phyloP scores from a whole-genome alignment of 2,113 vertebrate genomes.

The Hepsetus odoe region DNA sequence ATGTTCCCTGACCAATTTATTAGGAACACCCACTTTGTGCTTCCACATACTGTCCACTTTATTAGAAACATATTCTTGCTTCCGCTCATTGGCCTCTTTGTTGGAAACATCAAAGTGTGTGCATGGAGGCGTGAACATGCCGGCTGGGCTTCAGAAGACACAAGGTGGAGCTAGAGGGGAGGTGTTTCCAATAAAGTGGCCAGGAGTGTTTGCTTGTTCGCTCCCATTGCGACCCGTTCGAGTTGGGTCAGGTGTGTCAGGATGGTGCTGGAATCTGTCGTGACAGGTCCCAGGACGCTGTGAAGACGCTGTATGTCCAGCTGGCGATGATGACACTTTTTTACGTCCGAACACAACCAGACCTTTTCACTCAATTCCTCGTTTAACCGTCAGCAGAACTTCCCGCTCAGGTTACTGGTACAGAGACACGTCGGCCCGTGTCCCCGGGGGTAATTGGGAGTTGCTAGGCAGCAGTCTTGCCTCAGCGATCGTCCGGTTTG shows the following conservation, averaged over 20 bases:
- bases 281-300: too few relatives aligned
- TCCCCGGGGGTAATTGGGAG: conserved; percentile 20
- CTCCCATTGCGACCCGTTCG: neutral
- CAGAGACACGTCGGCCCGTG: conserved; percentile 2
- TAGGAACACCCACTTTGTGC: neutral
- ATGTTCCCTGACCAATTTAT: neutral
- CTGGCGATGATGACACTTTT: conserved; percentile 14
- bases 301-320: neutral
- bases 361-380: conserved; percentile 24
- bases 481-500: neutral
- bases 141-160: too few relatives aligned
- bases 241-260: neutral
- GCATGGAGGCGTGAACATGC: too few relatives aligned
- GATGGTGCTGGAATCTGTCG: too few relatives aligned
- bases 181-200: neutral
- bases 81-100: neutral
- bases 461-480: conserved; percentile 38
- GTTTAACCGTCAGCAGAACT: conserved; percentile 16
- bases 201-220: neutral
- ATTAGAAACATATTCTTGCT: neutral
- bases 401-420: conserved; percentile 34
- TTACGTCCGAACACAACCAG: conserved; percentile 11
- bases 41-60: neutral
- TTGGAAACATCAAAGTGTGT: too few relatives aligned
- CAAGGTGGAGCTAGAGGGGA: neutral